Evolutionary conservation across 2,797 vertebrate genomes (phyloP), one percentile per base, ranked within the genome.

Genomic region (Acomys russatus): DNA sequence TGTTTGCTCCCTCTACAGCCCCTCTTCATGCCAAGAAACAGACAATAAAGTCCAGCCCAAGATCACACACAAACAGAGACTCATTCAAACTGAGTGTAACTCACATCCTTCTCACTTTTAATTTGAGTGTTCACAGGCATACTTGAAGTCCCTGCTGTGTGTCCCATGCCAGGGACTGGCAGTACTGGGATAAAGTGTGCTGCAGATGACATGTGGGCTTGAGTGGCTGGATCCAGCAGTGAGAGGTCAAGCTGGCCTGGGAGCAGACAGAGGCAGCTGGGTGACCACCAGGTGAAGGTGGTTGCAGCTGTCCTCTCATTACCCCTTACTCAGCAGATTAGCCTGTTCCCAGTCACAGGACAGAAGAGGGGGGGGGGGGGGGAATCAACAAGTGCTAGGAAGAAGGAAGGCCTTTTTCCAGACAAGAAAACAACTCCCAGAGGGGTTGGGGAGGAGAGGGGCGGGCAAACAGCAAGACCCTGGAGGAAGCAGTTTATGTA

Each of bases 1-100:
- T 30, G 51, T 14, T 51, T 14, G 1, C 4, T 23, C 49, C 68
- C 15, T 73, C 12, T 71, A 7, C 18, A 10, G 15, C 22, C 14
- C 33, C 8, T 77, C 30, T 79, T 28, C 78, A 18, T 14, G 20
- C 54, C 44, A 23, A 1, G 3, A 51, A 70, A 73, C 54, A 76
- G 15, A 68, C 30, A 87, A 14, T 35, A 3, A 66, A n/a, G 22
- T 20, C 5, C 78, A 59, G n/a, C 51, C 33, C 38, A 6, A n/a
- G 80, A 25, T 86, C 94, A 92, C 59, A 92, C 59, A 25, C 20
- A 22, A n/a, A 15, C 22, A 84, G 44, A 68, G 64, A 77, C 44
- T 63, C 54, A 49, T 9, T 61, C 49, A 63, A 14, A 61, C 71
- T 25, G 71, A 64, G 61, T 17, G 20, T 78, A 89, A 54, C 68